These are phyloP conservation scores for Gonioctena quinquepunctata DNA, from an alignment of 1,140 invertebrate genomes.

Conservation along the genomic window DNA sequence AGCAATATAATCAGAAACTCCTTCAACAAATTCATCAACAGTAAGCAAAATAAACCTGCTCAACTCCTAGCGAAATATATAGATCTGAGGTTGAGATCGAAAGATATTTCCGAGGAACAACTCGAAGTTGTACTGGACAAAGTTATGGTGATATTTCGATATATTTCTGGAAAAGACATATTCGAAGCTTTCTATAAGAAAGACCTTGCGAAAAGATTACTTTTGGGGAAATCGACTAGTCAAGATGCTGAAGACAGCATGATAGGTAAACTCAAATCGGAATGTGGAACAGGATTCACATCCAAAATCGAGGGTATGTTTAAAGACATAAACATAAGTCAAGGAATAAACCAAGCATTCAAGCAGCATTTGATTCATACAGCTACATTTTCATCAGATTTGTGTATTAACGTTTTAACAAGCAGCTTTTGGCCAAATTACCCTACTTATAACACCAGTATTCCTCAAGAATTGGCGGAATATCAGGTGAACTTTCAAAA, in stretches of 20 bases:
- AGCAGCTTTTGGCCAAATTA: constrained; percentile 99
- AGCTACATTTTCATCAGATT: constrained; percentile 67
- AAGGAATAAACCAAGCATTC: constrained; percentile 93
- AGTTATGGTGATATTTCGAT: constrained; percentile 97
- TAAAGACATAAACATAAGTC: constrained; percentile 97
- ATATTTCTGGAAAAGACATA: constrained; percentile 98
- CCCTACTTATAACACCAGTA: constrained; percentile 82
- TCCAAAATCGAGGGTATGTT: constrained; percentile 98
- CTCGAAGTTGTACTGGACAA: constrained; percentile 93
- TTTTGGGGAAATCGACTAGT: constrained; percentile 97
- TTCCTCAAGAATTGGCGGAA: constrained; percentile 86
- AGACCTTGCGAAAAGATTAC: constrained; percentile 91
- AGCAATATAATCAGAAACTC: constrained; percentile 91
- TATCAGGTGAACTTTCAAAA: constrained; percentile 94
- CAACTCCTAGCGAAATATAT: constrained; percentile 85
- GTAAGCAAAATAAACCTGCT: constrained; percentile 94
- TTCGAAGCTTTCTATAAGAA: constrained; percentile 99
- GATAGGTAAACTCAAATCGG: constrained; percentile 95
- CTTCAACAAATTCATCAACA: constrained; percentile 96
- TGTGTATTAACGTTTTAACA: constrained; percentile 93
- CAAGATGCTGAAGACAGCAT: constrained; percentile 98
- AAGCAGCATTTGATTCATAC: constrained; percentile 69
- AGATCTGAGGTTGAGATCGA: constrained; percentile 74
- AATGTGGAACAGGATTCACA: constrained; percentile 96
- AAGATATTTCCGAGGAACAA: constrained; percentile 97